Base-by-base conservation (phyloP, 2,797 vertebrate species). In the Cyclopterus lumpus region DNA sequence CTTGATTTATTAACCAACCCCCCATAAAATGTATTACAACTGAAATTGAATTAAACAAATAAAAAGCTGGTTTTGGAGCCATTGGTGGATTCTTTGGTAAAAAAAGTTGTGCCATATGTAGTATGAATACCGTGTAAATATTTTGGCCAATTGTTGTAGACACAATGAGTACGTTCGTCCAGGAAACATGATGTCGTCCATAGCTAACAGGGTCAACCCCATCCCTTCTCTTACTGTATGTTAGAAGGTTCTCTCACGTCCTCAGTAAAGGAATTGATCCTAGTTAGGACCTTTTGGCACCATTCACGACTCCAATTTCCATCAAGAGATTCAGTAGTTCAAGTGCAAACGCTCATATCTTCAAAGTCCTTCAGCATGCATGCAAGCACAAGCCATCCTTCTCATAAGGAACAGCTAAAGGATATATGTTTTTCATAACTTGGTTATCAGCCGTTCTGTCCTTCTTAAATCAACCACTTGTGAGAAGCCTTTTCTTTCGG, bases 401-500 rank as follows among this genome's bases (percentile, higher is more conserved):
- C 28, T 20, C 16, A 3, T 28, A 53, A 26, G 3, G 26, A 30
- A 20, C 18, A 34, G 28, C 40, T n/a, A n/a, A 62, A 63, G 24
- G 10, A 30, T 55, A 51, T 46, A 42, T 58, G 20, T 15, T 53
- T 22, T 28, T n/a, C 40, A 55, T 49, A 30, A 34, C 20, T 51
- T 28, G 5, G 5, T 49, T 67, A 58, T 59, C 44, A 48, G 64
- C 46, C 38, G 42, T 38, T 54, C 18, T 59, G 20, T 67, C 49
- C 49, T 14, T 59, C 58, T 75, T 73, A 73, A 82, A 79, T 75
- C 57, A 73, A 70, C 57, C 58, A 34, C 48, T 75, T 72, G 53
- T 67, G 34, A 70, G 30, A 61, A 65, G 24, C 34, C 30, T 55
- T 79, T 81, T 63, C 71, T 57, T 49, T 72, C 71, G 69, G 57